Evolutionary conservation across 2,113 vertebrate genomes (phyloP).

Genomic region (Euleptes europaea): DNA sequence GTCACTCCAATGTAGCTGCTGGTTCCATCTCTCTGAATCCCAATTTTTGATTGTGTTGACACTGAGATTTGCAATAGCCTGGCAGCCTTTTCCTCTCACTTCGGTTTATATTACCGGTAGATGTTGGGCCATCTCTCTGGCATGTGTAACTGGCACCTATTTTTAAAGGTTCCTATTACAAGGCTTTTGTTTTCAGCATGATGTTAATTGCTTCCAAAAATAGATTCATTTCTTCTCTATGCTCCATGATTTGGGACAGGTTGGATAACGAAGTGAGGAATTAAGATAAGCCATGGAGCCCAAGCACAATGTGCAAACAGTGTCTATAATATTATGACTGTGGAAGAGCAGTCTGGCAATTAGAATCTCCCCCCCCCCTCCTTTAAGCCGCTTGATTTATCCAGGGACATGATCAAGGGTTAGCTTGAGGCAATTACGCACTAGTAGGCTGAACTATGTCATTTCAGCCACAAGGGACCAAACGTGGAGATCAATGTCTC

Average conservation of each 20-base stretch:
- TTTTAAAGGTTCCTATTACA: too few relatives aligned
- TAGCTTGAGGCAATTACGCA: background rate
- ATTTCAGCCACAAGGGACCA: background rate
- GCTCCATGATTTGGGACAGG: background rate
- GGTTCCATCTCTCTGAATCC: background rate
- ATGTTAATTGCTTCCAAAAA: background rate
- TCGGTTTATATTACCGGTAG: background rate
- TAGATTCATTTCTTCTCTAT: background rate
- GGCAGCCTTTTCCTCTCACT: background rate
- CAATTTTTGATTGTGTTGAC: conserved; percentile 10
- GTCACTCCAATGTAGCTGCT: background rate
- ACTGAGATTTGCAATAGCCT: background rate
- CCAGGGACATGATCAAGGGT: background rate
- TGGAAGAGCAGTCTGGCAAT: background rate
- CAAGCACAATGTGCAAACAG: background rate
- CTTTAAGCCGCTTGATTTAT: background rate
- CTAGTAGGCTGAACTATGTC: conserved; percentile 3
- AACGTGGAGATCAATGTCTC: background rate
- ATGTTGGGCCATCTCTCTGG: background rate
- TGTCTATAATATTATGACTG: background rate
- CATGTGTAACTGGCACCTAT: background rate
- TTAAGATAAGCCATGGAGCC: conserved; percentile 19
- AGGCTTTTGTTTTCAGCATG: too few relatives aligned
- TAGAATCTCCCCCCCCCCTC: too few relatives aligned
- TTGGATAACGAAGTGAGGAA: background rate